These are phyloP conservation scores for Halichoerus grypus DNA, from an alignment of 2,113 vertebrate species.

Conservation along the genomic window DNA sequence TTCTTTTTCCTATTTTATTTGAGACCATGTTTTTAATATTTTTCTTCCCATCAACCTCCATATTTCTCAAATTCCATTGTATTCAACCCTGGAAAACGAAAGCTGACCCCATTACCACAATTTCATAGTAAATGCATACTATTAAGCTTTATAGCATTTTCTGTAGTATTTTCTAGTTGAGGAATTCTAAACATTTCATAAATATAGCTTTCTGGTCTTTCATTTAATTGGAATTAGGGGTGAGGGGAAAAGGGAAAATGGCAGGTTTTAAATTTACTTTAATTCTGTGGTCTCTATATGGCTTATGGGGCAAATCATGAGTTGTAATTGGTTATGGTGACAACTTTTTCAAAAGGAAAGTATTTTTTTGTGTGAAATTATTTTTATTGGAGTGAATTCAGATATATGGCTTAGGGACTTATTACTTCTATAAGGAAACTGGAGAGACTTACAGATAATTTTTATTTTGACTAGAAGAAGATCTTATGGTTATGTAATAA, in stretches of 20 bases:
- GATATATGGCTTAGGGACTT: not conserved
- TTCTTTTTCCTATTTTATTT: not conserved
- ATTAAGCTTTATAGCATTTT: constrained; percentile 41
- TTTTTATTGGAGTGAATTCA: not conserved
- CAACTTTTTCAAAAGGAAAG: constrained; percentile 43
- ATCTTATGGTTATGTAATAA: constrained; percentile 31
- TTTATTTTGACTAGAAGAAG: constrained; percentile 30
- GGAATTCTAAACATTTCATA: constrained; percentile 22
- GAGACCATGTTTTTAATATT: constrained; percentile 42
- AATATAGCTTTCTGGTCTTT: constrained; percentile 11
- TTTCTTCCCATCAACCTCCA: constrained; percentile 13
- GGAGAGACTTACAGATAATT: constrained; percentile 29
- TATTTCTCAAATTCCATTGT: constrained; percentile 56
- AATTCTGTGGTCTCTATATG: not conserved
- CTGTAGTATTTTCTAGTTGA: constrained; percentile 49
- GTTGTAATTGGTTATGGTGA: constrained; percentile 37
- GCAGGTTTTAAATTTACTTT: constrained; percentile 25
- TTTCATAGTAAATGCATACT: constrained; percentile 15
- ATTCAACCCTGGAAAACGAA: constrained; percentile 42
- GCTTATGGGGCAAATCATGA: not conserved
- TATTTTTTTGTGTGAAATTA: not conserved
- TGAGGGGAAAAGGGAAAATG: not conserved
- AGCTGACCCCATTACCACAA: constrained; percentile 17
- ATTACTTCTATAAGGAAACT: constrained; percentile 1
- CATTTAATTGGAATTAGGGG: not conserved